Evolutionary conservation across 2,797 vertebrate genomes (phyloP).

Genomic region (Chaunax sp.): DNA sequence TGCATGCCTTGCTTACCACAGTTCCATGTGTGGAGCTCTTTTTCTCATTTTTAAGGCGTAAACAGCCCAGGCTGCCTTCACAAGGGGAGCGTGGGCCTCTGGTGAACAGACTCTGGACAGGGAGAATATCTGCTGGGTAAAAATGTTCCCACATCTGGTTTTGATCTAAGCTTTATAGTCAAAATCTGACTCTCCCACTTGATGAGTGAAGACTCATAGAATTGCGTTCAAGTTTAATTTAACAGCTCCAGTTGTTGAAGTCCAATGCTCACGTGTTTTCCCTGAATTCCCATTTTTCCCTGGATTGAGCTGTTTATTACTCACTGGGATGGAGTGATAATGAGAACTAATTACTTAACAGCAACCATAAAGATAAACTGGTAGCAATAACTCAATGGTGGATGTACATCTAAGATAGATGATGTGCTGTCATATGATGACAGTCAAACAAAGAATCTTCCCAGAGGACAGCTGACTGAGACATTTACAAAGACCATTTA

Average conservation of each 20-base stretch:
- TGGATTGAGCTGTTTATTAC: constrained; percentile 23
- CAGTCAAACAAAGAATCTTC: not conserved
- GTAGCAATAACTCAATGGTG: constrained; percentile 20
- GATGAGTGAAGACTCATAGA: constrained; percentile 25
- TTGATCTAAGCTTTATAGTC: constrained; percentile 47
- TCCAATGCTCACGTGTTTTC: not conserved
- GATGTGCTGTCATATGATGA: constrained; percentile 39
- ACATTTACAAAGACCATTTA: not conserved
- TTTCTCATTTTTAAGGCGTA: not conserved
- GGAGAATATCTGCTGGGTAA: constrained; percentile 27
- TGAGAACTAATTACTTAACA: constrained; percentile 58
- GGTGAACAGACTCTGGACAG: constrained; percentile 39
- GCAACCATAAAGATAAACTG: constrained; percentile 57
- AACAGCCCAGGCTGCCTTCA: constrained; percentile 28
- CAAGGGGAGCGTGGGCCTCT: constrained; percentile 5
- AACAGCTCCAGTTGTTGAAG: constrained; percentile 24
- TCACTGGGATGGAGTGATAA: not conserved
- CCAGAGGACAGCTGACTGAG: constrained; percentile 1
- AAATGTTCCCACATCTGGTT: constrained; percentile 74
- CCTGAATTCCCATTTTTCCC: not conserved
- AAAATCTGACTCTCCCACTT: constrained; percentile 43
- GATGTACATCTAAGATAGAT: constrained; percentile 54
- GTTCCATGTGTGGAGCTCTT: constrained; percentile 4
- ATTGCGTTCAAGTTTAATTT: constrained; percentile 23
- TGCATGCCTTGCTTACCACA: constrained; percentile 33